Base-by-base conservation (phyloP, 2,888 invertebrate genomes). In the Lapara coniferarum region DNA sequence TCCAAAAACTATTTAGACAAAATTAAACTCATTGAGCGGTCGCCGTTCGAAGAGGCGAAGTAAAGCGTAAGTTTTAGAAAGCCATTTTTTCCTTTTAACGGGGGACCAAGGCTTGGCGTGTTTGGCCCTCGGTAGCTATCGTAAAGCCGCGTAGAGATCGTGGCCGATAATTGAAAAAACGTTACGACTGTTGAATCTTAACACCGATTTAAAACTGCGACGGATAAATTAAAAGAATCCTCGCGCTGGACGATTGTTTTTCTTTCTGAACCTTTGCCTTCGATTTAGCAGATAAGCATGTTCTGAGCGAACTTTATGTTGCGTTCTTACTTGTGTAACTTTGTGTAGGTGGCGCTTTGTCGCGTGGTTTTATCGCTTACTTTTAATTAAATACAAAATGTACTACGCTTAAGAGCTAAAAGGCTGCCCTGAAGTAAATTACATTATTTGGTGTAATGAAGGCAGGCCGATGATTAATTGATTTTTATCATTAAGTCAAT, bases 171-270 rank as follows among this genome's bases (percentile, higher is more conserved):
- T 89, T 90, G 88, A 89, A 90, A 88, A 88, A 90, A 89, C 86
- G 85, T 88, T 88, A 86, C 90, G 89, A 89, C 87, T 85, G 84
- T 83, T 88, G 90, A 90, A 89, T 91, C 89, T 89, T 90, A 92
- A 92, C 92, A 90, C 88, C 89, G 91, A 89, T 92, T 91, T 91
- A 90, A 91, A 91, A 90, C 88, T 86, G 86, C 86, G 85, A 88
- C 84, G 89, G 90, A 90, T 92, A 92, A 92, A 92, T 92, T 92
- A 92, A 92, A 91, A 88, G 90, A 90, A 89, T 88, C 80, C 87
- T 19, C 82, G 84, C 79, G 83, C 77, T 73, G 79, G 79, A 75
- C 85, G 84, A 89, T 91, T 90, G 89, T 91, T 90, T 89, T 87
- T 87, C 86, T 86, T 84, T 85, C 84, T 81, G 85, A 85, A 86